Evolutionary conservation across 2,113 vertebrate species (phyloP).

Genomic region (Orthonyx spaldingii): DNA sequence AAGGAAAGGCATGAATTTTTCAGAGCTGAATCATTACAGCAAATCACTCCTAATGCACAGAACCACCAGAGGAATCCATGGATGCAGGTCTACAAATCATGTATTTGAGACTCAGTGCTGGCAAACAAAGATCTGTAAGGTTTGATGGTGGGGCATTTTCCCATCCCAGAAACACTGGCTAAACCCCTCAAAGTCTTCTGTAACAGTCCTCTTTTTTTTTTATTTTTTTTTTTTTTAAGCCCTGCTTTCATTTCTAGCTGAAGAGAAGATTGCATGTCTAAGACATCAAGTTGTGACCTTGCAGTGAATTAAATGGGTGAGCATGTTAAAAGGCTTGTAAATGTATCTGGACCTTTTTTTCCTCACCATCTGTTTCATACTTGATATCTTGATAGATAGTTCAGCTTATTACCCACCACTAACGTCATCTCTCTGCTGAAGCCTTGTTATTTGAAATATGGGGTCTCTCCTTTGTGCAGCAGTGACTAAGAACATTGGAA

Average conservation of each 20-base stretch:
- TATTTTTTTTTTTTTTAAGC: background rate
- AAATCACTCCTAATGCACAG: background rate
- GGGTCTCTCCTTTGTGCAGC: slow-evolving; percentile 67
- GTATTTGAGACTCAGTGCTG: background rate
- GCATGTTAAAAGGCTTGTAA: slow-evolving; percentile 51
- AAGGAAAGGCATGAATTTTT: background rate
- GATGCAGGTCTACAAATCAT: background rate
- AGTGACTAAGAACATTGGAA: slow-evolving; percentile 75
- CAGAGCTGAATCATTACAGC: background rate
- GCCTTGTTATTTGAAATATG: slow-evolving; percentile 71
- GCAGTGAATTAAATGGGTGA: slow-evolving; percentile 60
- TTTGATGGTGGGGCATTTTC: background rate
- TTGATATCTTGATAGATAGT: slow-evolving; percentile 74
- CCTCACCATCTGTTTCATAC: slow-evolving; percentile 68
- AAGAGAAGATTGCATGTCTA: slow-evolving; percentile 36
- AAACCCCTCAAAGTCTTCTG: background rate
- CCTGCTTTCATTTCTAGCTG: slow-evolving; percentile 6
- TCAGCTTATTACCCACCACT: slow-evolving; percentile 70
- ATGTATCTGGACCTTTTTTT: slow-evolving; percentile 54
- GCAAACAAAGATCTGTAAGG: background rate
- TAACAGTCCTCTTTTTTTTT: background rate
- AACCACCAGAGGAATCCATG: background rate
- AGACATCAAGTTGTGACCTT: slow-evolving; percentile 60
- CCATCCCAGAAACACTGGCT: background rate
- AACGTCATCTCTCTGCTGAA: slow-evolving; percentile 67